phyloP scores from a whole-genome alignment of 2,888 invertebrate genomes.

The Entomobrya multifasciata region DNA sequence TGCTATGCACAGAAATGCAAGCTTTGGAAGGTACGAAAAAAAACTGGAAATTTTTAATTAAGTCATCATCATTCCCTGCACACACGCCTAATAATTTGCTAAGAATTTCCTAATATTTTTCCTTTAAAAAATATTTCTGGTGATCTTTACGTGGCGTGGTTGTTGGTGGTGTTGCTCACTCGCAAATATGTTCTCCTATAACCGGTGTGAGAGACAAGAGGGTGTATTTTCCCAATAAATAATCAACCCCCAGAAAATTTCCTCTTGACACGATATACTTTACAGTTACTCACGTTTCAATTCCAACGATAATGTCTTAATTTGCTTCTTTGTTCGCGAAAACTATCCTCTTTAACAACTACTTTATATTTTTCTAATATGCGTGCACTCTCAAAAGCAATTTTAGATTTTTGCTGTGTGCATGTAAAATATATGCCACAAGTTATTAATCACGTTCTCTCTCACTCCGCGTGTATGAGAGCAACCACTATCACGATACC shows the following conservation, averaged over 20 bases:
- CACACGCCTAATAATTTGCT: slow-evolving; percentile 67
- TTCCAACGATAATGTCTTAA: slow-evolving; percentile 57
- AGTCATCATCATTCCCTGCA: slow-evolving; percentile 75
- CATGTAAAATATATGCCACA: slow-evolving; percentile 32
- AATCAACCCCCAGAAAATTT: slow-evolving; percentile 53
- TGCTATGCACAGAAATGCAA: neutral
- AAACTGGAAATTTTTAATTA: slow-evolving; percentile 77
- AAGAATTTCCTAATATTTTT: slow-evolving; percentile 54
- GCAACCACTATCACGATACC: slow-evolving; percentile 57
- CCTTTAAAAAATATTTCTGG: slow-evolving; percentile 19
- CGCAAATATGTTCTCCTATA: neutral
- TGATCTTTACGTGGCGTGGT: too few relatives aligned
- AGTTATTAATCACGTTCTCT: slow-evolving; percentile 51
- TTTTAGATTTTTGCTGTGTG: too few relatives aligned
- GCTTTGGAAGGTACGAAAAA: neutral
- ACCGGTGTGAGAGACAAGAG: neutral
- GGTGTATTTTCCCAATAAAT: slow-evolving; percentile 58
- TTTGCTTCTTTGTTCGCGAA: slow-evolving; percentile 9
- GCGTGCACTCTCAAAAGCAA: neutral
- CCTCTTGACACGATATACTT: slow-evolving; percentile 38
- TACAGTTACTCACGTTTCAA: neutral
- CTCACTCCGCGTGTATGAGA: slow-evolving; percentile 28
- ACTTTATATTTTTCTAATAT: too few relatives aligned
- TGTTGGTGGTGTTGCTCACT: too few relatives aligned
- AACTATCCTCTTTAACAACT: too few relatives aligned